Evolutionary conservation across 2,797 vertebrate genomes (phyloP).

Genomic region (Menidia menidia): DNA sequence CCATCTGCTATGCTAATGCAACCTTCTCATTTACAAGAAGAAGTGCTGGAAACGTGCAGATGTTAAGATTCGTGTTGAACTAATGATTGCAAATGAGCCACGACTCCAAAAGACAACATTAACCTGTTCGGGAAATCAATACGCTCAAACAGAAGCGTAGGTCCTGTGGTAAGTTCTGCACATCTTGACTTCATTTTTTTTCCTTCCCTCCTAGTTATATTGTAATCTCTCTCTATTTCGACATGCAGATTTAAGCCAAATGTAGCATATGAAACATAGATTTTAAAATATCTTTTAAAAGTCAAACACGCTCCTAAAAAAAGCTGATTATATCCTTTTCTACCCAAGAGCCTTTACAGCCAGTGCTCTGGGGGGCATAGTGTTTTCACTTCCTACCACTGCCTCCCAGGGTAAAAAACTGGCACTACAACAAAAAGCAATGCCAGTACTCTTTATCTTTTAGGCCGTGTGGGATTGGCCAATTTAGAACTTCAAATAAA

Average conservation of each 20-base stretch:
- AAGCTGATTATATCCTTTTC: no score
- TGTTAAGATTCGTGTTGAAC: slow-evolving; percentile 57
- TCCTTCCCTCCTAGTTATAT: neutral
- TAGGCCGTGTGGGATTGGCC: no score
- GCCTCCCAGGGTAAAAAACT: no score
- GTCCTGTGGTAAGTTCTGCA: slow-evolving; percentile 2
- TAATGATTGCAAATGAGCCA: slow-evolving; percentile 60
- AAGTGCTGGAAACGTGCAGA: slow-evolving; percentile 38
- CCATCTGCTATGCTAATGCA: slow-evolving; percentile 63
- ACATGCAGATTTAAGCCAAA: no score
- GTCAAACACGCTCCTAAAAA: no score
- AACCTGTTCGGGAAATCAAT: slow-evolving; percentile 41
- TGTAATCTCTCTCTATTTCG: neutral
- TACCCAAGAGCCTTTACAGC: no score
- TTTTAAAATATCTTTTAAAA: no score
- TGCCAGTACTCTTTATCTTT: no score
- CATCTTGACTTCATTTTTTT: neutral
- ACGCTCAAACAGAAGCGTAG: slow-evolving; percentile 39
- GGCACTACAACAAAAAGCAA: no score
- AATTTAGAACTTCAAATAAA: no score
- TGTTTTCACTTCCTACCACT: neutral
- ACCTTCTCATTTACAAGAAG: slow-evolving; percentile 55
- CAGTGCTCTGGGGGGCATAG: no score
- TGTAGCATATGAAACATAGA: no score
- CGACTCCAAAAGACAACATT: slow-evolving; percentile 46